phyloP scores from a whole-genome alignment of 2,797 vertebrate genomes.

The Choloepus didactylus region DNA sequence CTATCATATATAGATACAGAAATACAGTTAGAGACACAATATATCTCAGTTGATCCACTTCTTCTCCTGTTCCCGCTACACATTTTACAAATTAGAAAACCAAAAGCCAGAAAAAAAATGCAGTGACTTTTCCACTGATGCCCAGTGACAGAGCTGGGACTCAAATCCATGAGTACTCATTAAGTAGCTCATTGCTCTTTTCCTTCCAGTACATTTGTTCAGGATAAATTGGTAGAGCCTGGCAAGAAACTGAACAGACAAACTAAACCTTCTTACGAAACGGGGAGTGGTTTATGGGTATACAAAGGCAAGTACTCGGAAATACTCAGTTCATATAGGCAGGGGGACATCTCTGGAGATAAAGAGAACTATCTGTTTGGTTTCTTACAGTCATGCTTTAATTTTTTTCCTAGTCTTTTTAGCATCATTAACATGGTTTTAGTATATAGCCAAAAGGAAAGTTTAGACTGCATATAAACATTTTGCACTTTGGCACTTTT shows the following conservation, averaged over 20 bases:
- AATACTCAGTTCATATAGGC: not conserved
- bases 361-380: not conserved
- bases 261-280: not conserved
- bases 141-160: not conserved
- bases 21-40: not conserved
- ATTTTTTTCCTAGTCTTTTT: slow-evolving; percentile 21
- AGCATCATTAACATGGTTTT: not conserved
- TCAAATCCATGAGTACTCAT: not conserved
- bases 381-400: not conserved
- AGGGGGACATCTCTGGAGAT: not conserved
- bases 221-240: not conserved
- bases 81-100: slow-evolving; percentile 42
- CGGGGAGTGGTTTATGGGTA: not conserved
- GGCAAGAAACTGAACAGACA: not conserved
- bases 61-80: not conserved
- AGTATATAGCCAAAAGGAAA: not conserved
- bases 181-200: not conserved
- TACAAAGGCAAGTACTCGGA: not conserved
- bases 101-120: not conserved
- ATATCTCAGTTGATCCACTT: not conserved
- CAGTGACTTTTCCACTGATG: not conserved
- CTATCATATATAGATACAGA: not conserved
- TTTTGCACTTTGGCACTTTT: not conserved
- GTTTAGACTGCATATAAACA: not conserved
- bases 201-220: not conserved